These are phyloP conservation scores for Peromyscus eremicus DNA, from an alignment of 2,797 vertebrate species.

Conservation along the genomic window DNA sequence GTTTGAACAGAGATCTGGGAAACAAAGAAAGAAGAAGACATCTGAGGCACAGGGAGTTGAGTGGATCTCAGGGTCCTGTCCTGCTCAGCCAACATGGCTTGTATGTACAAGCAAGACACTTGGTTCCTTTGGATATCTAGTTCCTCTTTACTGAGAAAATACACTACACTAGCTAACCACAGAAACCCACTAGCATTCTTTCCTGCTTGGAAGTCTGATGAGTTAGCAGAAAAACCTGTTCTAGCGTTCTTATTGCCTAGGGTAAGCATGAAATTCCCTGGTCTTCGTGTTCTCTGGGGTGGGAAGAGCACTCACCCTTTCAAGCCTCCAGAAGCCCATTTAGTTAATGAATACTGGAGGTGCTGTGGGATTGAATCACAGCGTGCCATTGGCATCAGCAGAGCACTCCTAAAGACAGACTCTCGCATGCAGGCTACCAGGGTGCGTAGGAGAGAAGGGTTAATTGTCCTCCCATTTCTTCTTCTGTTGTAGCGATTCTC, in stretches of 20 bases:
- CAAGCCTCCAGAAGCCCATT: conserved; percentile 25
- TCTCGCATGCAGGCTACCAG: background rate
- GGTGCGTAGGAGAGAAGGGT: background rate
- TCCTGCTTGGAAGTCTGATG: background rate
- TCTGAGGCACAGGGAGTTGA: background rate
- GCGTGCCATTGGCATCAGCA: background rate
- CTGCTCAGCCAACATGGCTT: background rate
- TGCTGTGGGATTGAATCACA: background rate
- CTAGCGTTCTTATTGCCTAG: background rate
- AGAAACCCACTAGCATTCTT: background rate
- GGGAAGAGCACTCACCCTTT: conserved; percentile 36
- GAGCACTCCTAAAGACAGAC: background rate
- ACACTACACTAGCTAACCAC: background rate
- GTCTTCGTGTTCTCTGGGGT: background rate
- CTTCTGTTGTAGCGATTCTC: background rate
- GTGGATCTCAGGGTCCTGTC: background rate
- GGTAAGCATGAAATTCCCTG: background rate
- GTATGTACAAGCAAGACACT: background rate
- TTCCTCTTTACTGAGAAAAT: conserved; percentile 13
- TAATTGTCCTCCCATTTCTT: background rate
- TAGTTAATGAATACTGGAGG: conserved; percentile 28
- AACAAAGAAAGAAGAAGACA: background rate
- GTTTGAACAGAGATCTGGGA: background rate
- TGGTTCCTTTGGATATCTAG: background rate
- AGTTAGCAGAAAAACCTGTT: background rate